Base-by-base conservation (phyloP, 1,140 invertebrate species). In the Ridgeia piscesae region DNA sequence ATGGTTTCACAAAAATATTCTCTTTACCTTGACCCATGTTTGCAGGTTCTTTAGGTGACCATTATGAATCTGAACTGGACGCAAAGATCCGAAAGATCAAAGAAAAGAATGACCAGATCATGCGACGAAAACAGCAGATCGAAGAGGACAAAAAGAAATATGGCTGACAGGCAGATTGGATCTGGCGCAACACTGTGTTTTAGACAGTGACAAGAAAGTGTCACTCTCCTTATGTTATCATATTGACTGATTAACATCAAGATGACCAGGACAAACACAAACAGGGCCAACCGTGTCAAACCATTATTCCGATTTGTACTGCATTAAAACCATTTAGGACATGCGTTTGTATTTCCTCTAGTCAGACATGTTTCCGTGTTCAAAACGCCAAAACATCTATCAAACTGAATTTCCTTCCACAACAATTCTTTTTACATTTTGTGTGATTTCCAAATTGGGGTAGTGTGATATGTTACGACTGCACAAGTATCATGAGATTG, bases 21-120 rank as follows among this genome's bases (percentile, higher is more conserved):
- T 17, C 27, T 77, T 77, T 77, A 77, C 17, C 27, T 31, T 17
- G 58, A 17, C 0, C 58, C 27, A 9, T 14, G 2, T 9, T 77
- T 77, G 58, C 58, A 8, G 58, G 17, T 27, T 77, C 58, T 21
- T 27, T 31, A 77, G 58, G 58, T 77, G 11, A 77, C 33, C 33
- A 33, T 34, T 35, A 92, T 21, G 90, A 90, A 35, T 42, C 88
- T 34, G 89, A 94, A 33, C 92, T 94, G 31, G 94, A 94, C 91
- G 91, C 42, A n/a, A 91, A 92, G n/a, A 94, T 94, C 33, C 92
- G 89, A 58, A 93, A 92, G 50, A 94, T 94, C 89, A 92, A 94
- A 92, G 93, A 93, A 91, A 93, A 94, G 92, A 94, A 94, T 91
- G 93, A 92, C 89, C 93, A 93, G 35, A 93, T 94, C 27, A 35